Percentiles rank a stretch among this genome's conserved stretches.
Conservation (phyloP, 2,797 vertebrate species). For the Xenopus petersii region DNA sequence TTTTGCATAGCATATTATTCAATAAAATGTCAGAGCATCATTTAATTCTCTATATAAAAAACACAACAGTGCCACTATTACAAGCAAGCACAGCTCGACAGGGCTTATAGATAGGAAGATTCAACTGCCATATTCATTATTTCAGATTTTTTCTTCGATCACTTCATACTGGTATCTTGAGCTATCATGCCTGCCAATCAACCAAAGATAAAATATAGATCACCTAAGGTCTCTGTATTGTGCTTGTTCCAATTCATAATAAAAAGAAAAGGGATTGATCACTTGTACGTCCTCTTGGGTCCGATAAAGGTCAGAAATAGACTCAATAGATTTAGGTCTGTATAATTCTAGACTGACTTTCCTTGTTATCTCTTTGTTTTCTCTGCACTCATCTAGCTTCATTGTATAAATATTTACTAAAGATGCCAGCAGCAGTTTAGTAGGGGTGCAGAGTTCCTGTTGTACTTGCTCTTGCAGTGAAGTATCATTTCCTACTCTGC, state of each 20-base stretch:
- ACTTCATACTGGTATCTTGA: too few relatives aligned
- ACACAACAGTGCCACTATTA: neutral
- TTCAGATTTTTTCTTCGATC: too few relatives aligned
- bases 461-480: neutral
- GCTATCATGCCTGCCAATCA: neutral
- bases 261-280: constrained; percentile 2
- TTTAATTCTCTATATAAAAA: neutral
- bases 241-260: neutral
- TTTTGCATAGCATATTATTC: neutral
- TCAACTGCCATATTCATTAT: too few relatives aligned
- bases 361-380: constrained; percentile 14
- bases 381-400: constrained; percentile 11
- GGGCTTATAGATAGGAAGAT: too few relatives aligned
- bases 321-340: neutral
- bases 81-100: too few relatives aligned
- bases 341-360: neutral
- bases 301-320: constrained; percentile 10
- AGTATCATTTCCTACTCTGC: constrained; percentile 12
- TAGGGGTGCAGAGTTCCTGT: constrained; percentile 19
- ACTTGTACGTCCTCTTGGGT: neutral
- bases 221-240: constrained; percentile 1
- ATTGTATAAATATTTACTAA: constrained; percentile 29
- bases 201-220: neutral
- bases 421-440: constrained; percentile 18
- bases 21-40: neutral